These are phyloP conservation scores for Drosophila miranda DNA, from an alignment of 1,140 invertebrate species.

Conservation along the genomic window DNA sequence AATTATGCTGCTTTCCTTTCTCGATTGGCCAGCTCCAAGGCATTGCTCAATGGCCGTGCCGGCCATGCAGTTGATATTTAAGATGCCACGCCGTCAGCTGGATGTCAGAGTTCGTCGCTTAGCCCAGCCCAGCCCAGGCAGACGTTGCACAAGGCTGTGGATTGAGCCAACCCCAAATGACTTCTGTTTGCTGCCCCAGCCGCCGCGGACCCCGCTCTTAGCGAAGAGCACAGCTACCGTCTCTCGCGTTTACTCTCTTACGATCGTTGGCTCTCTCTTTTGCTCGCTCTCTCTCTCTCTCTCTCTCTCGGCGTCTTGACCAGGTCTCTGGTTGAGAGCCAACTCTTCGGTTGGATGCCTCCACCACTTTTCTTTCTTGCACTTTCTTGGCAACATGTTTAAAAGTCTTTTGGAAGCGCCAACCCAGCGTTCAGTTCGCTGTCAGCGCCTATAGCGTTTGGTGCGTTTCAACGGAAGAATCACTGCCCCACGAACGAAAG, in stretches of 20 bases:
- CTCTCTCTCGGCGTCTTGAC: conserved; percentile 53
- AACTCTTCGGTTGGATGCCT: conserved; percentile 43
- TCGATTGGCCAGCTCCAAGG: conserved; percentile 42
- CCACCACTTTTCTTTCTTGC: conserved; percentile 74
- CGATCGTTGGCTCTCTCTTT: conserved; percentile 1
- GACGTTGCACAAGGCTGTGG: conserved; percentile 28
- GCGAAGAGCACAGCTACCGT: conserved; percentile 36
- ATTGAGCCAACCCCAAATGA: too few relatives aligned
- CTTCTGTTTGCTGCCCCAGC: too few relatives aligned
- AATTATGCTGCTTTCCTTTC: conserved; percentile 69
- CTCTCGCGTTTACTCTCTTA: conserved; percentile 43
- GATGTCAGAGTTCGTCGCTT: conserved; percentile 55
- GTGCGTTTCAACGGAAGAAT: conserved; percentile 68
- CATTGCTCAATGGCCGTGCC: conserved; percentile 53
- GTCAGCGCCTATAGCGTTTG: conserved; percentile 74
- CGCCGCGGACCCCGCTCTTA: conserved; percentile 15
- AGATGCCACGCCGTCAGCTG: conserved; percentile 26
- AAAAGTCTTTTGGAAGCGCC: conserved; percentile 78
- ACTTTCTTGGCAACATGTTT: conserved; percentile 79
- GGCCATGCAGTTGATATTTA: conserved; percentile 70
- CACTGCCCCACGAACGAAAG: conserved; percentile 30
- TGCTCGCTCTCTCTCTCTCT: neutral
- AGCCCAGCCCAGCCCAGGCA: conserved; percentile 10
- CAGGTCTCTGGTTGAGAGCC: conserved; percentile 20
- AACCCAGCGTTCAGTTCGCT: conserved; percentile 69